A percentile compares a stretch with the other conserved stretches of the same genome.
These are phyloP conservation scores for Aspidapion aeneum DNA, from an alignment of 2,888 invertebrate species.

Conservation along the genomic window DNA sequence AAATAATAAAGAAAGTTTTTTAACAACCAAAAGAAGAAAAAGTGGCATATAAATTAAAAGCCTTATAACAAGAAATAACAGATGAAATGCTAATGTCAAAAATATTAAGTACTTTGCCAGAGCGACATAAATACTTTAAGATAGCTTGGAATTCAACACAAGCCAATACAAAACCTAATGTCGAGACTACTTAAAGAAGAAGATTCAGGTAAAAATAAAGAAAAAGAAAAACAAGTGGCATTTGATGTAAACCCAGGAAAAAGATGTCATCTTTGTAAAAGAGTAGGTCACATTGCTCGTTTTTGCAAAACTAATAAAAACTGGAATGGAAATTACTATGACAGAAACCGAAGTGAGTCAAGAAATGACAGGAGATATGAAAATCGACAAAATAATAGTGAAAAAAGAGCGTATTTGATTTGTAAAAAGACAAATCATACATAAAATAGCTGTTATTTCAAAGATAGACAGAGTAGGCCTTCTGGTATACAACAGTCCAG, in stretches of 20 bases:
- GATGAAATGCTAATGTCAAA: constrained; percentile 22
- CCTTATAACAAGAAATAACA: constrained; percentile 12
- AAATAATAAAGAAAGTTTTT: not conserved
- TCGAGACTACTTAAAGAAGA: constrained; percentile 18
- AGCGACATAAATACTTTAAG: constrained; percentile 39
- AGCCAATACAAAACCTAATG: constrained; percentile 13
- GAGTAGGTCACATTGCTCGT: constrained; percentile 13
- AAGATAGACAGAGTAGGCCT: constrained; percentile 2
- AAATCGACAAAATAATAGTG: not conserved
- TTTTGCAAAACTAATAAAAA: constrained; percentile 3
- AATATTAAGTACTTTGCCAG: constrained; percentile 24
- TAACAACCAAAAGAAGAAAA: constrained; percentile 12
- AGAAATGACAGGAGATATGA: not conserved
- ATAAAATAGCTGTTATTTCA: constrained; percentile 11
- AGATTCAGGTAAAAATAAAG: constrained; percentile 2
- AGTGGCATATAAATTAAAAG: constrained; percentile 25
- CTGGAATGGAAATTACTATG: not conserved
- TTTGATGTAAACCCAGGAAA: not conserved
- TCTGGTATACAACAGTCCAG: too few species aligned
- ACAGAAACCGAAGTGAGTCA: too few species aligned
- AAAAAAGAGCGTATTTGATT: constrained; percentile 5
- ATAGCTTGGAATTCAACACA: constrained; percentile 21
- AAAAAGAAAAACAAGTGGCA: constrained; percentile 15
- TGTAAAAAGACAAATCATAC: constrained; percentile 14
- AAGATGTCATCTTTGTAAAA: constrained; percentile 11